Conservation (phyloP, 1,140 invertebrate species). For the Drosophila gunungcola region DNA sequence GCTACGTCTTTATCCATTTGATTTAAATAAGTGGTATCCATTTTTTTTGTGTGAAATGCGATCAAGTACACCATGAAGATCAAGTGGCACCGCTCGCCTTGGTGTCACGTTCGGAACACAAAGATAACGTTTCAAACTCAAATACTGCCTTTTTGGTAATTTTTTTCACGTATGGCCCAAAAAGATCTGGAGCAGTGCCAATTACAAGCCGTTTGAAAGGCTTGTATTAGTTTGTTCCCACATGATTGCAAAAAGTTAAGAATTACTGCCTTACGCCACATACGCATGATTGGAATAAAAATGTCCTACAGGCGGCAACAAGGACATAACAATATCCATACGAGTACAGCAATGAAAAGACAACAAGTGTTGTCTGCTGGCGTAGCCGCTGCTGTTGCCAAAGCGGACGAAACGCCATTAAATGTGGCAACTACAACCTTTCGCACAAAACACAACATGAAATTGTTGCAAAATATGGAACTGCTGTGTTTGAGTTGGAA, state of each 20-base stretch:
- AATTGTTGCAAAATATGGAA: constrained; percentile 58
- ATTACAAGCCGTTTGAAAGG: neutral
- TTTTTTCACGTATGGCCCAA: no score
- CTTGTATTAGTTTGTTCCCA: constrained; percentile 19
- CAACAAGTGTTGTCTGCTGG: constrained; percentile 44
- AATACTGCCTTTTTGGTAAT: no score
- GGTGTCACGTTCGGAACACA: no score
- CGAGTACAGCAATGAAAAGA: constrained; percentile 28
- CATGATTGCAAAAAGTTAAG: constrained; percentile 18
- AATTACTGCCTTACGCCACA: constrained; percentile 42
- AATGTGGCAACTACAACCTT: constrained; percentile 51
- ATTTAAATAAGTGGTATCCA: no score
- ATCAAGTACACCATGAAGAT: no score
- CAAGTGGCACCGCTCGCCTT: no score
- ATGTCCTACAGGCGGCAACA: constrained; percentile 49
- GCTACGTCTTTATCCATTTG: no score
- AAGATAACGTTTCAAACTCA: no score
- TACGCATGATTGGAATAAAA: constrained; percentile 69
- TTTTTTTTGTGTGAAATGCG: no score
- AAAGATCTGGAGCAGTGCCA: constrained; percentile 14
- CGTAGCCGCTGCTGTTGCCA: constrained; percentile 11
- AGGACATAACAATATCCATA: constrained; percentile 46
- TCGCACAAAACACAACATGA: constrained; percentile 39
- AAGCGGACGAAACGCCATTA: constrained; percentile 52
- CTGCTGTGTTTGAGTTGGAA: constrained; percentile 9